These are phyloP conservation scores for Macaria notata DNA, from an alignment of 2,888 invertebrate genomes.

Conservation along the genomic window DNA sequence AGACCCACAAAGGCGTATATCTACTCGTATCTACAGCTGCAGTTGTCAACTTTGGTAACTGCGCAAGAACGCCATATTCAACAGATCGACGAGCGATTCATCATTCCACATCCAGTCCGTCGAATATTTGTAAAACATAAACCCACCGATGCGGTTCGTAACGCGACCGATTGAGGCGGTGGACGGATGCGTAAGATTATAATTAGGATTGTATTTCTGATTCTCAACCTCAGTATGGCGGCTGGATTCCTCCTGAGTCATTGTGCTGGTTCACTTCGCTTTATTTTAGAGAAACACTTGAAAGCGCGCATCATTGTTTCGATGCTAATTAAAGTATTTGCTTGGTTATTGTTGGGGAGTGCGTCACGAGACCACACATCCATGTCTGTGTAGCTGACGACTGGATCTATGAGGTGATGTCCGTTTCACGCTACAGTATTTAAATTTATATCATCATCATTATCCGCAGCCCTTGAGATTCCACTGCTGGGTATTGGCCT, in stretches of 20 bases:
- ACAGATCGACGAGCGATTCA: too few species aligned
- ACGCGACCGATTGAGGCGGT: slow-evolving; percentile 73
- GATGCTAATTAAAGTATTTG: slow-evolving; percentile 42
- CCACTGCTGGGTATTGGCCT: too few species aligned
- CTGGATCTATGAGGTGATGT: too few species aligned
- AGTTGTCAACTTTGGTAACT: too few species aligned
- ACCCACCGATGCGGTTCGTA: slow-evolving; percentile 40
- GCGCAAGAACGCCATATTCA: too few species aligned
- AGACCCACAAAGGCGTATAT: too few species aligned
- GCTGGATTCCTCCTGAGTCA: slow-evolving; percentile 81
- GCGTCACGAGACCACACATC: not conserved
- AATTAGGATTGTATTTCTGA: slow-evolving; percentile 83
- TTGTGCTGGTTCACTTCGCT: slow-evolving; percentile 80
- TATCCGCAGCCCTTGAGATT: too few species aligned
- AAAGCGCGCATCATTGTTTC: slow-evolving; percentile 74
- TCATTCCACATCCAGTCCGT: not conserved
- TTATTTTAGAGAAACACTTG: slow-evolving; percentile 80
- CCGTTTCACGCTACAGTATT: too few species aligned
- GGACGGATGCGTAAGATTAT: slow-evolving; percentile 81
- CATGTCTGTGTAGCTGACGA: too few species aligned
- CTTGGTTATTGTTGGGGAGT: slow-evolving; percentile 8
- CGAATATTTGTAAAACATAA: slow-evolving; percentile 16
- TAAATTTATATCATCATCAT: too few species aligned
- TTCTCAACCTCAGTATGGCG: slow-evolving; percentile 77
- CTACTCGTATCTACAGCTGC: too few species aligned